Percentiles rank a stretch among this genome's conserved stretches.
These are phyloP conservation scores for Argentina silus DNA, from an alignment of 2,797 vertebrate species.

Conservation along the genomic window DNA sequence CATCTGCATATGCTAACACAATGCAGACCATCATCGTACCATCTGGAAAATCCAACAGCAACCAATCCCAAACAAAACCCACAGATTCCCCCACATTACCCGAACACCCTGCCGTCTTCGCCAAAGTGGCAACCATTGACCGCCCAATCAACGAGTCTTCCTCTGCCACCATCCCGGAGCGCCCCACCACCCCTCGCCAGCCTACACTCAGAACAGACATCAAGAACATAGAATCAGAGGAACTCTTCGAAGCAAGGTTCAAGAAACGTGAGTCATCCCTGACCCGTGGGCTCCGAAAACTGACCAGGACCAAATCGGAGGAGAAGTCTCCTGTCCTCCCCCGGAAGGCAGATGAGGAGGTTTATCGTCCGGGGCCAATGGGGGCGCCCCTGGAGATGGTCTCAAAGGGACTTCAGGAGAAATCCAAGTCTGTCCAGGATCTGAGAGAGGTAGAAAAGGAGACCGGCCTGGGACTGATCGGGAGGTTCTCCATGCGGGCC, in stretches of 20 bases:
- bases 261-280: constrained; percentile 91
- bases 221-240: constrained; percentile 91
- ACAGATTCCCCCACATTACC: constrained; percentile 34
- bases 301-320: constrained; percentile 87
- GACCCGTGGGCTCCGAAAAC: constrained; percentile 84
- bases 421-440: constrained; percentile 92
- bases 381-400: constrained; percentile 89
- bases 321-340: constrained; percentile 77
- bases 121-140: constrained; percentile 65
- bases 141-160: constrained; percentile 21
- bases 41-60: constrained; percentile 7
- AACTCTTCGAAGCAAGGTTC: constrained; percentile 93
- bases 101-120: constrained; percentile 38
- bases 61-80: constrained; percentile 25
- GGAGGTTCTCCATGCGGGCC: constrained; percentile 85
- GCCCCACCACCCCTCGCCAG: constrained; percentile 37
- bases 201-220: constrained; percentile 77
- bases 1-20: constrained; percentile 72
- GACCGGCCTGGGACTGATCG: constrained; percentile 77
- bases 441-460: constrained; percentile 83
- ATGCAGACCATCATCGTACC: constrained; percentile 73
- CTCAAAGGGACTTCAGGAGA: constrained; percentile 72
- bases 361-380: constrained; percentile 87
- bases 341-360: constrained; percentile 70
- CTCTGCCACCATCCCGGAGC: constrained; percentile 44